Base-by-base conservation (phyloP, 2,888 invertebrate species). In the Opisthograptis luteolata region DNA sequence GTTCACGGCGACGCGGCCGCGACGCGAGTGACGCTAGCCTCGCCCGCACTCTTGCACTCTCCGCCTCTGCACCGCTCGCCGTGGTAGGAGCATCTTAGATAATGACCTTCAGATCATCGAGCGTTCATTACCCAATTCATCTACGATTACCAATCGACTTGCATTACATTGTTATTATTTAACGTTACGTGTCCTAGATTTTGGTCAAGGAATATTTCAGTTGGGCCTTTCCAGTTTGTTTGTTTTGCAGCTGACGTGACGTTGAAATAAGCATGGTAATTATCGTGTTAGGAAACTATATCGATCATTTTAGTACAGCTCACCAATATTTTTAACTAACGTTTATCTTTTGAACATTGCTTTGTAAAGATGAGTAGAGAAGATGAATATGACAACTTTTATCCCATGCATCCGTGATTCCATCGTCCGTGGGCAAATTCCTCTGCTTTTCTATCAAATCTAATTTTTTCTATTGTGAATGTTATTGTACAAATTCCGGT, bases 1-100 rank as follows among this genome's bases (percentile, higher is more conserved):
- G 87, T 87, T 90, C 88, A 88, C 84, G 88, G 87, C 81, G 73
- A 85, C 85, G 81, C 84, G 80, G 64, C 81, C 76, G 79, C 80
- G 72, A 79, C 75, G 73, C 81, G 82, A 81, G 70, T 79, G 83
- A 76, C 77, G 66, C 66, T 65, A 54, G 55, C 39, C 32, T 32
- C 65, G 68, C 39, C 39, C 39, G 48, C 44, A 27, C 54, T 35
- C 53, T 46, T 56, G 57, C 58, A 44, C 37, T 15, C 57, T 52
- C 53, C 53, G 52, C 60, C 53, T 55, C 64, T 66, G 68, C 60
- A 48, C 53, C 48, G 58, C 56, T 64, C 66, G 60, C 46, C 55
- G 68, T 70, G 71, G 73, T 64, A 72, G 73, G 72, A 72, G 60
- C 65, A 58, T 55, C 64, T 76, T 80, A 80, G 81, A 75, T 75